phyloP scores from a whole-genome alignment of 2,797 vertebrate genomes.

The Triplophysa bombifrons region DNA sequence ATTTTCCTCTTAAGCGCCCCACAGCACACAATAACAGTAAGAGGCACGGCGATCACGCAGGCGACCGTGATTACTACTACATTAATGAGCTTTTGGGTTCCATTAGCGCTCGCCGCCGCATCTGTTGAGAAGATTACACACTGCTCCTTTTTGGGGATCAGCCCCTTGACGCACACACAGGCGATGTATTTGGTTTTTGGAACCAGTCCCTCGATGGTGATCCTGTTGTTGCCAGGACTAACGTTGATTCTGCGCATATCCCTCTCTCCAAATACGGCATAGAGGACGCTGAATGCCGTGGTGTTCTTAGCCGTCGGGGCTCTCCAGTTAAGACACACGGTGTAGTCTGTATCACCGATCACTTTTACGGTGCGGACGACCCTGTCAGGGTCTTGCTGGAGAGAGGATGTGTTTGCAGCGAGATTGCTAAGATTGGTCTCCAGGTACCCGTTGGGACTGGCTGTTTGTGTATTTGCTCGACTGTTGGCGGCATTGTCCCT shows the following conservation, averaged over 20 bases:
- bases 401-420: conserved; percentile 78
- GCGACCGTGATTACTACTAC: conserved; percentile 95
- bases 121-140: conserved; percentile 97
- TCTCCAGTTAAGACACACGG: conserved; percentile 91
- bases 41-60: conserved; percentile 89
- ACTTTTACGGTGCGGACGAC: conserved; percentile 90
- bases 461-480: conserved; percentile 56
- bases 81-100: conserved; percentile 94
- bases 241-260: conserved; percentile 89
- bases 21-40: conserved; percentile 92
- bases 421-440: conserved; percentile 81
- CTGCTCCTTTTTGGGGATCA: conserved; percentile 92
- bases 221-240: conserved; percentile 85
- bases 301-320: conserved; percentile 85
- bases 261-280: conserved; percentile 88
- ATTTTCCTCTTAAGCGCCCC: conserved; percentile 90
- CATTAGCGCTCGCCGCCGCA: conserved; percentile 87
- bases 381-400: conserved; percentile 80
- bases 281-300: conserved; percentile 88
- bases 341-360: conserved; percentile 91
- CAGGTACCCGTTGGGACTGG: conserved; percentile 66
- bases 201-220: conserved; percentile 85
- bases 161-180: conserved; percentile 88
- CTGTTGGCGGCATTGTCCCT: conserved; percentile 68
- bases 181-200: conserved; percentile 95